Base-by-base conservation (phyloP, 2,888 invertebrate species). In the Limnephilus rhombicus region DNA sequence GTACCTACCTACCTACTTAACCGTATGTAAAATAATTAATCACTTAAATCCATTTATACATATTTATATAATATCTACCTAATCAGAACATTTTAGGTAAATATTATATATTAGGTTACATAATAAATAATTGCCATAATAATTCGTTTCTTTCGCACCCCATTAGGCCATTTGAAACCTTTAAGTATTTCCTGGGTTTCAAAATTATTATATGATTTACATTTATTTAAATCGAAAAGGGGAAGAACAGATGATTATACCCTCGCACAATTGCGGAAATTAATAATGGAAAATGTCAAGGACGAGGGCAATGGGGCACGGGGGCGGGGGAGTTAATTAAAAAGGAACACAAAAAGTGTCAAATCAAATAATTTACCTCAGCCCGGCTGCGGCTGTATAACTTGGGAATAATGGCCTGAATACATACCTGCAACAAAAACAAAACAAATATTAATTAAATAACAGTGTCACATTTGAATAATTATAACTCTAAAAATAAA, bases 371-470 rank as follows among this genome's bases (percentile, higher is more conserved):
- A 89, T 89, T 89, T 80, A 89, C 88, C 88, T 89, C 80, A 80
- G 24, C n/a, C 88, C 68, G 68, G 68, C 12, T 49, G 90, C 68
- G 68, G 68, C 12, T 49, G 90, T 18, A 37, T 80, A 80, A 29
- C 41, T 91, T 80, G 80, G 31, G 80, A 89, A 89, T 89, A 89
- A 88, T 34, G 88, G 88, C 34, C 88, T 31, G 68, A 53, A 2
- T 86, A 86, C 91, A 86, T 91, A 91, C 91, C 91, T 91, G 91
- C 37, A 91, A 91, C 85, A 91, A 86, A 86, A 80, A 91, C 83
- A 85, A 91, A 83, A 45, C 29, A 82, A 29, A 49, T 83, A 82
- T 68, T 68, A 68, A 68, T 68, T 68, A 68, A 68, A 68, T 89
- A 68, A 68, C 68, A 68, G 31, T 18, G 53, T 18, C 5, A 53